Evolutionary conservation across 92 coral and sea anemone genomes (phyloP).

Genomic region (Zoanthus gigantus): DNA sequence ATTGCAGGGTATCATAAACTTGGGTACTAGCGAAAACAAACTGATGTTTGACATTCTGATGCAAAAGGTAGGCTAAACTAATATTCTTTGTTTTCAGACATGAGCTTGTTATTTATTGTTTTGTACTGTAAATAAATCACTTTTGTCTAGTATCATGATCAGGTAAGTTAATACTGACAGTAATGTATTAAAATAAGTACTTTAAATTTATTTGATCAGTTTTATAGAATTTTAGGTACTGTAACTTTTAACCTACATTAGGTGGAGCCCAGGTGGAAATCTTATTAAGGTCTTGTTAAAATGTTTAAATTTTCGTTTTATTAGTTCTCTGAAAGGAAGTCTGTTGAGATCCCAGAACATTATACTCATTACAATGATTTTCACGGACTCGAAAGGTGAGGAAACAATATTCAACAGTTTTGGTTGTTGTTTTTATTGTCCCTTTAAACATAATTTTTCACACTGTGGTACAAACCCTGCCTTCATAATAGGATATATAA

Average conservation of each 20-base stretch:
- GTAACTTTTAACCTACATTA: too few species aligned
- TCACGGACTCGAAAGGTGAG: neutral
- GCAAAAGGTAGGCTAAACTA: slow-evolving; percentile 57
- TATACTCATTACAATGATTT: neutral
- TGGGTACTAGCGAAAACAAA: slow-evolving; percentile 91
- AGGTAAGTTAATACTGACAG: too few species aligned
- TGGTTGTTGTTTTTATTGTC: neutral
- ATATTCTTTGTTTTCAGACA: too few species aligned
- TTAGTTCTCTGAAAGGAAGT: slow-evolving; percentile 6
- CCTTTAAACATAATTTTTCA: too few species aligned
- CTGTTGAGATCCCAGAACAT: neutral
- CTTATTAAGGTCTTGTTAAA: neutral
- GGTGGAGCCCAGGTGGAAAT: too few species aligned
- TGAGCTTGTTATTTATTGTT: too few species aligned
- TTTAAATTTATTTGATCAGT: too few species aligned
- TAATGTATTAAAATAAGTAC: too few species aligned
- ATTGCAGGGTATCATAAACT: slow-evolving; percentile 87
- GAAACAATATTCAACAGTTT: neutral
- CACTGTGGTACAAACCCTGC: too few species aligned
- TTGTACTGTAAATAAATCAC: too few species aligned
- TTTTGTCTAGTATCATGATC: too few species aligned
- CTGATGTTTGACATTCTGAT: slow-evolving; percentile 78
- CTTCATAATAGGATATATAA: neutral
- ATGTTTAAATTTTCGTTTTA: neutral
- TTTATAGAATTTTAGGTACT: too few species aligned